phyloP scores from a whole-genome alignment of 1,140 invertebrate species.

The Procambarus clarkii region DNA sequence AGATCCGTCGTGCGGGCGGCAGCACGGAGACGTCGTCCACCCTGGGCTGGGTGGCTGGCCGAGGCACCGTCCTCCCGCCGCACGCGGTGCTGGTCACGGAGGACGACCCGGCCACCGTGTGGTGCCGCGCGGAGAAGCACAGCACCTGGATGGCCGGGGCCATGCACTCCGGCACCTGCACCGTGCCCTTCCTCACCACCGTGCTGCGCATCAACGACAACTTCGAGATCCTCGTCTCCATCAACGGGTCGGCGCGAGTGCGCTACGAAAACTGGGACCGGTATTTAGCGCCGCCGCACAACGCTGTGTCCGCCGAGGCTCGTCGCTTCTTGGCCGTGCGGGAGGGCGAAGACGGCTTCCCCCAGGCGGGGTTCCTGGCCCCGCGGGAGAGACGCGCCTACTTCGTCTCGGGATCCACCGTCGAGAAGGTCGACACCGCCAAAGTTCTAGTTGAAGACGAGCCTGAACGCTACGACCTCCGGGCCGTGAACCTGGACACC shows the following conservation, averaged over 20 bases:
- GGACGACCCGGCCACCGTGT: slow-evolving; percentile 67
- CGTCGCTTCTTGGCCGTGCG: slow-evolving; percentile 60
- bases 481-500: slow-evolving; percentile 63
- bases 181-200: slow-evolving; percentile 65
- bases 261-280: slow-evolving; percentile 63
- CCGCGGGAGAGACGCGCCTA: slow-evolving; percentile 59
- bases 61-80: slow-evolving; percentile 7
- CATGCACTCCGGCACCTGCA: slow-evolving; percentile 66
- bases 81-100: slow-evolving; percentile 59
- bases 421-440: slow-evolving; percentile 56
- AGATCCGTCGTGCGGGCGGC: slow-evolving; percentile 68
- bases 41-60: slow-evolving; percentile 63
- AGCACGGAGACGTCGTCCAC: slow-evolving; percentile 68
- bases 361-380: slow-evolving; percentile 59
- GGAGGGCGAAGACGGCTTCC: slow-evolving; percentile 45
- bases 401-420: slow-evolving; percentile 50
- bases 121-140: slow-evolving; percentile 71
- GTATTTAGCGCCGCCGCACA: slow-evolving; percentile 68
- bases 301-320: slow-evolving; percentile 61
- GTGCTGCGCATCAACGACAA: slow-evolving; percentile 40
- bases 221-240: slow-evolving; percentile 68
- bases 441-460: slow-evolving; percentile 71
- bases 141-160: slow-evolving; percentile 63
- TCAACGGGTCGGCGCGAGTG: slow-evolving; percentile 70
- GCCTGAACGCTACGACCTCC: slow-evolving; percentile 66